Base-by-base conservation (phyloP, 2,113 vertebrate species). In the Clarias gariepinus region DNA sequence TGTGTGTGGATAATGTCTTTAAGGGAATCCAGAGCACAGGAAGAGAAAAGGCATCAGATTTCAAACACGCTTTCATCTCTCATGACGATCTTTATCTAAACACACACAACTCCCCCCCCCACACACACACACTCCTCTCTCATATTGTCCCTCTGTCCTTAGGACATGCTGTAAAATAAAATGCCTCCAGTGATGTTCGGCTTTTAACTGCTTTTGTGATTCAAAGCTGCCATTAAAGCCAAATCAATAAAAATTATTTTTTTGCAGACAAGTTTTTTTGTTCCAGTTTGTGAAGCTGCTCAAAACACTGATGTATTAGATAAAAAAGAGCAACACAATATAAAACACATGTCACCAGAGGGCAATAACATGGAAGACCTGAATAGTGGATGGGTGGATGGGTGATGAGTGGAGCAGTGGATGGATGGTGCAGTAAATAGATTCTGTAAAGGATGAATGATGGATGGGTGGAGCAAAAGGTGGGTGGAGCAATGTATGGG, bases 161-260 rank as follows among this genome's bases (percentile, higher is more conserved):
- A 41, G 53, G 28, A 63, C 18, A 64, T 5, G 6, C 23, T 64
- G 60, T 82, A 41, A 61, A 61, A 76, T 76, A 12, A 84, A 82
- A 82, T 41, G 57, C 63, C 73, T 79, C 60, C 0, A 57, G 71
- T 58, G 57, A 66, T 66, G 79, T 33, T 64, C 64, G 61, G 28
- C 87, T 64, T 81, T 86, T 69, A 74, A 73, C 64, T 69, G 23
- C 87, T 57, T 52, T 86, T 69, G 66, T 81, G 68, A 53, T 84
- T 73, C 81, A 90, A 83, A 19, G 85, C 85, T 61, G 79, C 87
- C 71, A 81, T 88, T 82, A 88, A 23, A 58, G 19, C 74, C 80
- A 68, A 64, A 90, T 90, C 89, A 88, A 88, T 90, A 85, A 1
- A 36, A 69, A 85, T 64, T 52, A 87, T 88, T 81, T 84, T 84